These are phyloP conservation scores for Sussaba pulchella DNA, from an alignment of 2,888 invertebrate genomes.

Conservation along the genomic window DNA sequence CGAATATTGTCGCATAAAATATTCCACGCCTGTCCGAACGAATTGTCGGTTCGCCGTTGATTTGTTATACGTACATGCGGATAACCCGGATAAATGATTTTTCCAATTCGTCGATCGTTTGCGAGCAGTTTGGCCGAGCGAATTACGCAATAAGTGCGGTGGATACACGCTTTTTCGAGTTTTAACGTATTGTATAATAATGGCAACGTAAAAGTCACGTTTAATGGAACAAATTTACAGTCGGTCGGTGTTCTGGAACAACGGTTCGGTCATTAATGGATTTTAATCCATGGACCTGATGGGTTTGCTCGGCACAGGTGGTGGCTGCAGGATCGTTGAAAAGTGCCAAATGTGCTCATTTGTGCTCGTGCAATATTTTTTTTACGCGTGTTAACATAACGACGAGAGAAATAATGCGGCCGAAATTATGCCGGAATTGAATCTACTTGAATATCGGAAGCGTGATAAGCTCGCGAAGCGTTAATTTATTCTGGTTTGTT, in stretches of 20 bases:
- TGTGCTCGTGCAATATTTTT: too few relatives aligned
- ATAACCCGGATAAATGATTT: background rate
- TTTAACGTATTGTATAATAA: conserved; percentile 21
- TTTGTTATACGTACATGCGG: background rate
- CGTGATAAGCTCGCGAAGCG: background rate
- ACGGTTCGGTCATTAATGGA: conserved; percentile 49
- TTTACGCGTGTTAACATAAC: background rate
- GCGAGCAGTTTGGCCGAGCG: conserved; percentile 14
- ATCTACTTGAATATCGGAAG: background rate
- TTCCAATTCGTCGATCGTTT: conserved; percentile 19
- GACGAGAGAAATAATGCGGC: background rate
- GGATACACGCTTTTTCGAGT: background rate
- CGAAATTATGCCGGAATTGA: background rate
- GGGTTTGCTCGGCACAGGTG: conserved; percentile 11
- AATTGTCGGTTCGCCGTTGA: background rate
- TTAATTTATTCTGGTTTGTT: background rate
- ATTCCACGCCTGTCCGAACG: background rate
- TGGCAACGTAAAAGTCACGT: conserved; percentile 12
- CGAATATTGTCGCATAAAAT: conserved; percentile 31
- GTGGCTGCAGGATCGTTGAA: too few relatives aligned
- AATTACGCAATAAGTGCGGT: background rate
- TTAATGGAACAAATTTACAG: conserved; percentile 43
- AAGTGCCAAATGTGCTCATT: too few relatives aligned
- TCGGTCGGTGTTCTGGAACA: conserved; percentile 49
- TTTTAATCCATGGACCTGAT: conserved; percentile 35